Evolutionary conservation across 2,888 invertebrate genomes (phyloP), one percentile per base, ranked within the genome.

Genomic region (Diplolepis rosae): DNA sequence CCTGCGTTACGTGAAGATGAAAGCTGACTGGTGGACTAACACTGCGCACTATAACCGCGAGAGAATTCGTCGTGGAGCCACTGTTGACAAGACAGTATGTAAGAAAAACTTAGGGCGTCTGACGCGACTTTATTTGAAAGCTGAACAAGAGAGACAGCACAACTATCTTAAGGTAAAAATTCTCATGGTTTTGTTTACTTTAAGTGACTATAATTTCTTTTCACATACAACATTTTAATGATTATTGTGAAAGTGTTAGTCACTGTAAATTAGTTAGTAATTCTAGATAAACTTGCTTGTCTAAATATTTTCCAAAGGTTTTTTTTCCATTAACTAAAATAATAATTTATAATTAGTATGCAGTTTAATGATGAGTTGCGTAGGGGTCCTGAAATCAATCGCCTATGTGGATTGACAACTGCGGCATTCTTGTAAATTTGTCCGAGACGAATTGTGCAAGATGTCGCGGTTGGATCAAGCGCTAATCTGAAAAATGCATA

Each of bases 21-120:
- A 99, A 89, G 99, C 99, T 0, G 99, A 99, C 89, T 99, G 99
- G 99, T 99, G 99, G 99, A 99, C 99, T 0, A 99, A 99, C 89
- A 99, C 99, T 0, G 99, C 99, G 0, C 99, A 99, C 89, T 99
- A 99, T 90, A 99, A 99, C 90, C 93, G 99, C 50, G 99, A 99
- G 90, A 92, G 99, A 83, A 99, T 99, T 79, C 93, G 99, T 2
- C 93, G 99, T 81, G 99, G 99, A n/a, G 99, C 99, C 65, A 99
- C 99, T 0, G 99, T 99, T 15, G 99, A 99, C 89, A 99, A 99
- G 89, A 99, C 99, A 0, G 99, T 99, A 0, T 99, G 99, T 89
- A 99, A 99, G 90, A 99, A 99, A 91, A 99, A 99, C 90, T 92
- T 99, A 78, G 99, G 99, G 1, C 92, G 99, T n/a, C 91, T 99